Evolutionary conservation across 2,888 invertebrate genomes (phyloP), one percentile per base, ranked within the genome.

Genomic region (Sminthurinus aureus): DNA sequence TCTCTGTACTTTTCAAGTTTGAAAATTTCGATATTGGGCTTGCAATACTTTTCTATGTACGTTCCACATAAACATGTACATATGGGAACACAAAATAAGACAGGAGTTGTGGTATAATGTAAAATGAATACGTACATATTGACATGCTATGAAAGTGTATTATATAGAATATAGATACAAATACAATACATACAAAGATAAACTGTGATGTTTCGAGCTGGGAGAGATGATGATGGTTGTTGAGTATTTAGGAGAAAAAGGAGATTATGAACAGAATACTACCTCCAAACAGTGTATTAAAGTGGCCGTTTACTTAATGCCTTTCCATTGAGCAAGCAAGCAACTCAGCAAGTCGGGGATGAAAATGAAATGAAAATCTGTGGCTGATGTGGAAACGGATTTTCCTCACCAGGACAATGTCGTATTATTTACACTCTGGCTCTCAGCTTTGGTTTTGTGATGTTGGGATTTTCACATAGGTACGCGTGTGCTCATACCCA

Each of bases 221-320:
- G 71, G 71, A 71, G 71, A 67, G 79, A 79, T 51, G 78, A 66
- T 80, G 73, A 38, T 81, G 73, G 69, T 74, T 75, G 67, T 71
- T 79, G 69, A 38, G 81, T 81, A 74, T 81, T 81, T 81, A 81
- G 74, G 74, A 81, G 75, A 51, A 69, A 83, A 79, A 79, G 75
- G 79, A 76, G 83, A 83, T 83, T 83, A 83, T 83, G 83, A 83
- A 83, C 83, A 79, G 79, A 83, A 79, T 75, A 75, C 83, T 83
- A 79, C 83, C 75, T 79, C 75, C 66, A 79, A 83, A 83, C 79
- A 83, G n/a, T 83, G 79, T 78, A 69, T 83, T 38, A 83, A 83
- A 83, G 83, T 83, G 83, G 79, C 74, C 83, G 83, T 83, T 83
- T 83, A 79, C 83, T 79, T 76, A 79, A 79, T 83, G 83, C 78